Evolutionary conservation across 2,797 vertebrate species (phyloP), one percentile per base, ranked within the genome.

Genomic region (Decapterus maruadsi): DNA sequence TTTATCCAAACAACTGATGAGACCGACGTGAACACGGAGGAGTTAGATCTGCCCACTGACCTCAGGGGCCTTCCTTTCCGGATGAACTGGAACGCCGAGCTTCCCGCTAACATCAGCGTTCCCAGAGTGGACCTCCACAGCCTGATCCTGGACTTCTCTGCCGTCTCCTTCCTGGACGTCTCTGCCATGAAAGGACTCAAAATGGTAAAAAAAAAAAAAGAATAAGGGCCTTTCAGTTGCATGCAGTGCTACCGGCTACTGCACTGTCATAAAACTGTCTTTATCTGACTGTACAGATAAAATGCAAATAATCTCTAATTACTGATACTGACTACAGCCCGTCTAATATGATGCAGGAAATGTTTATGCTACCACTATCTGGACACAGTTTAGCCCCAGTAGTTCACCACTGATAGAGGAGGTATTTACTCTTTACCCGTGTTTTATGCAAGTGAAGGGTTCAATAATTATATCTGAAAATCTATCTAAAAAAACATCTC

Each of bases 161-260:
- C 96, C 0, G 97, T 99, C 70, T 97, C 98, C 16, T 99, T 99
- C 90, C 90, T 99, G 0, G 98, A 99, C 36, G 93, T 96, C 67
- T 98, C 98, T 51, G 98, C 96, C 56, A 93, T 97, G 89, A 97
- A 97, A 68, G 88, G 97, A 59, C 95, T 99, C 48, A 96, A 93
- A 95, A 93, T 48, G 67, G 67, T 68, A 58, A 26, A 40, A 17
- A 53, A 22, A 11, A 17, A 8, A 46, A 45, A 45, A 2, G 1
- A 13, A 6, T 17, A 45, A 34, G 31, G 31, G 43, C 14, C 4
- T 45, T 46, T 19, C 38, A 51, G 8, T 50, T 19, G 19, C 19
- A 10, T 8, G 8, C 19, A 20, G 16, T 48, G 45, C n/a, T 14
- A 46, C 14, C 16, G 43, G 43, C 43, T 16, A 6, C 16, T 46